Percentiles rank a stretch among this genome's conserved stretches.
Evolutionary conservation across 2,113 vertebrate genomes (phyloP).

Genomic region (Eolophus roseicapilla): DNA sequence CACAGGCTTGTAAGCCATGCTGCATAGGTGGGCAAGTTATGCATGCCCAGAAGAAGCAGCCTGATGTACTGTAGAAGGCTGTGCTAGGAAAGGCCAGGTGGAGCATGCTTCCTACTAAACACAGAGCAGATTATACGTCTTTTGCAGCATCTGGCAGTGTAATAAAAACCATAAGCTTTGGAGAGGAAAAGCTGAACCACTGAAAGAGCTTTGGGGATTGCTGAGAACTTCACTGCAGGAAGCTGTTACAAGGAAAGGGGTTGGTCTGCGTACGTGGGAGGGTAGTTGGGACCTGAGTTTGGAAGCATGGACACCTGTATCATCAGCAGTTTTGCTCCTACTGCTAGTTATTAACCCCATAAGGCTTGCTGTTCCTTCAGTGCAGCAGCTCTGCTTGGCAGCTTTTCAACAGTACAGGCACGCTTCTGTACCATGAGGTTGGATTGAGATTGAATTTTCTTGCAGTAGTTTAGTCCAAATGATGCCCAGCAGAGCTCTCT

Average conservation of each 20-base stretch:
- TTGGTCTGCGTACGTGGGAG: background rate
- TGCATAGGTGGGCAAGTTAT: background rate
- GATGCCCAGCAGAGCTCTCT: slow-evolving; percentile 56
- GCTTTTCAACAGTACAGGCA: background rate
- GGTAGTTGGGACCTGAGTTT: background rate
- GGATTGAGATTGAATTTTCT: slow-evolving; percentile 18
- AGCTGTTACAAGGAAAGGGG: background rate
- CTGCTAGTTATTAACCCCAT: background rate
- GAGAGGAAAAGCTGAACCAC: background rate
- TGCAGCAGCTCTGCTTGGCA: background rate
- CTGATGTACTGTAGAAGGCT: background rate
- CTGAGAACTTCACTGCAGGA: background rate
- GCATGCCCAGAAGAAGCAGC: background rate
- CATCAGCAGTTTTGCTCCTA: background rate
- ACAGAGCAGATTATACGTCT: background rate
- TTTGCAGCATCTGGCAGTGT: background rate
- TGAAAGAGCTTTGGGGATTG: background rate
- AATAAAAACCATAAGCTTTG: background rate
- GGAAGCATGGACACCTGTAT: background rate
- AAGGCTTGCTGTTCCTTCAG: background rate
- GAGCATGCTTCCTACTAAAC: background rate
- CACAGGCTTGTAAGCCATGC: background rate
- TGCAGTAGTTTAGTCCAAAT: slow-evolving; percentile 40
- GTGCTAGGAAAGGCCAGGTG: background rate
- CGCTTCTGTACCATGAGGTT: background rate